Evolutionary conservation across 2,113 vertebrate genomes (phyloP), one percentile per base, ranked within the genome.

Genomic region (Gambusia affinis): DNA sequence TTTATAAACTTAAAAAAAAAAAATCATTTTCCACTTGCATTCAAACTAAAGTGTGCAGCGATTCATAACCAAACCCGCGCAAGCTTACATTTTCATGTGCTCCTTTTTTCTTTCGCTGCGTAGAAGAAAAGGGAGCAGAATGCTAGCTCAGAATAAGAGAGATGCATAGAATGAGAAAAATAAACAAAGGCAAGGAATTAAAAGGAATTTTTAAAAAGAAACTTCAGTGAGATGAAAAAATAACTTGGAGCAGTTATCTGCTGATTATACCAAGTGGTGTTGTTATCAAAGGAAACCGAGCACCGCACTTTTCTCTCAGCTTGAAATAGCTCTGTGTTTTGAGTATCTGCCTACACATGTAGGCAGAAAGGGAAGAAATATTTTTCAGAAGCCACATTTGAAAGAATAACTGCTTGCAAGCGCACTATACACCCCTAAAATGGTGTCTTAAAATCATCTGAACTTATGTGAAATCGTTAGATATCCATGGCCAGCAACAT

Each of bases 181-280:
- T n/a, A 27, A 75, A 73, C n/a, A 73, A 68, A 73, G 51, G n/a
- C 33, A n/a, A 28, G 28, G 70, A 82, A 69, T 75, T 61, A 84
- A 76, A 76, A 33, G 17, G 14, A 77, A 75, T 70, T 63, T 35
- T n/a, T 27, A 51, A 79, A 70, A 66, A 72, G 80, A 57, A 68
- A 73, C 69, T 76, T 63, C 30, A 73, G 42, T 63, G 15, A 81
- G 76, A 71, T 78, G 31, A 72, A 78, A 81, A 57, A 82, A 84
- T 73, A 88, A 82, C 68, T 47, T 66, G 29, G n/a, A 78, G 84
- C 85, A 78, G 72, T 91, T 89, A 91, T 87, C 74, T 78, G 76
- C 77, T 90, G 72, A 91, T 89, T 85, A 86, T 85, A 87, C 70
- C 82, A 80, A 85, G 71, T 76, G 62, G 67, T 75, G 70, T 67